These are phyloP conservation scores for Limanda limanda DNA, from an alignment of 2,113 vertebrate species.

Conservation along the genomic window DNA sequence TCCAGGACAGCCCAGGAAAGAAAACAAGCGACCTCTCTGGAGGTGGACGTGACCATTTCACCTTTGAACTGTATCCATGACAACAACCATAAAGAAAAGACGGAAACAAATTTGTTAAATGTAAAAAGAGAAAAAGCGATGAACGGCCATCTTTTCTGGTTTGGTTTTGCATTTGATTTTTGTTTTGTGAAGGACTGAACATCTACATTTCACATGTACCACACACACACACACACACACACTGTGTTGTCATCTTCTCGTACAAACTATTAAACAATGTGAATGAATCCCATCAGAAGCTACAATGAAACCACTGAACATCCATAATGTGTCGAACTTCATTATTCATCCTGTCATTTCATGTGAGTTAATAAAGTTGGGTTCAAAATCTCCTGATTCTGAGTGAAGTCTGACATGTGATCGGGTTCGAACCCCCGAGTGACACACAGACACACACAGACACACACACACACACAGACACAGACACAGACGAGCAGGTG, in stretches of 20 bases:
- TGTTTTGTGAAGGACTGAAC: constrained; percentile 5
- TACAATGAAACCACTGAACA: neutral
- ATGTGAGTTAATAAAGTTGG: constrained; percentile 46
- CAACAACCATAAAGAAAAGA: neutral
- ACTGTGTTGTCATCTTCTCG: too few species aligned
- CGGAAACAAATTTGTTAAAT: neutral
- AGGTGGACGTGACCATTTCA: too few species aligned
- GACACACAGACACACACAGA: too few species aligned
- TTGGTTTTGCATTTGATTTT: neutral
- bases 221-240: constrained; percentile 6
- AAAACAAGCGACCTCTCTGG: constrained; percentile 26
- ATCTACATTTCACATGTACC: neutral
- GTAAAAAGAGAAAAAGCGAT: constrained; percentile 6
- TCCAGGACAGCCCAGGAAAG: constrained; percentile 21
- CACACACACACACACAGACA: too few species aligned
- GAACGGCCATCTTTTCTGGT: neutral
- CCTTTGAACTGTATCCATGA: constrained; percentile 12
- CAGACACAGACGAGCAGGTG: too few species aligned
- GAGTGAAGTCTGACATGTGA: neutral
- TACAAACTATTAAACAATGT: neutral
- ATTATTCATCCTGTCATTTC: constrained; percentile 1
- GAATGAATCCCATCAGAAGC: constrained; percentile 14
- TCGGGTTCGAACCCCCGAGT: too few species aligned
- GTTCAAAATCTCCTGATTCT: neutral
- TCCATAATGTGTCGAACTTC: neutral